A percentile compares a stretch with the other conserved stretches of the same genome.
Conservation (phyloP, 1,140 invertebrate species). For the fruit fly (Drosophila melanogaster) region DNA sequence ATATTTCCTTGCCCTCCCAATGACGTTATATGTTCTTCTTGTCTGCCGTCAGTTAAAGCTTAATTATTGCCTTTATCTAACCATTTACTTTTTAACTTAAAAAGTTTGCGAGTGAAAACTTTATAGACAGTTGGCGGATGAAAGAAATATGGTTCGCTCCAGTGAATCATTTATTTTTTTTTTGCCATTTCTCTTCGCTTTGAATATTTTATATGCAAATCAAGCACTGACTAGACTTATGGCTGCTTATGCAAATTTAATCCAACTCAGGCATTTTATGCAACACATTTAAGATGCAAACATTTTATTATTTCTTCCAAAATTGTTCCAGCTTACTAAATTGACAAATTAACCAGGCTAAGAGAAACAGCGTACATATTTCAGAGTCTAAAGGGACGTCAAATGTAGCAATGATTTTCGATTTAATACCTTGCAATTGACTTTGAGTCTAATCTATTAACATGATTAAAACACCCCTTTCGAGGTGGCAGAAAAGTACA, state of each 20-base stretch:
- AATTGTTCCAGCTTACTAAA: no score
- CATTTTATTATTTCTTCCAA: no score
- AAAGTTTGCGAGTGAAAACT: slow-evolving; percentile 32
- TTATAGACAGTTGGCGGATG: slow-evolving; percentile 37
- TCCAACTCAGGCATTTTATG: background rate
- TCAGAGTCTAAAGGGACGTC: no score
- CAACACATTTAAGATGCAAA: no score
- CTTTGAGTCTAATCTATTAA: slow-evolving; percentile 8
- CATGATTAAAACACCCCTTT: slow-evolving; percentile 14
- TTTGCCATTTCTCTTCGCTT: slow-evolving; percentile 7
- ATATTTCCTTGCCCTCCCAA: slow-evolving; percentile 28
- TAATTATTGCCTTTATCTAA: slow-evolving; percentile 55
- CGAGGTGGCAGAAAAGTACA: slow-evolving; percentile 3
- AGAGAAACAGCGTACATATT: no score
- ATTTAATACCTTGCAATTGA: background rate
- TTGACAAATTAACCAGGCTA: no score
- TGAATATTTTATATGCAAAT: slow-evolving; percentile 20
- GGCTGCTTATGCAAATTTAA: slow-evolving; percentile 19
- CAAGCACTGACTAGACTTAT: background rate
- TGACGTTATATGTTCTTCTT: slow-evolving; percentile 12
- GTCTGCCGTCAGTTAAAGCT: slow-evolving; percentile 46
- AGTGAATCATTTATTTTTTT: slow-evolving; percentile 23
- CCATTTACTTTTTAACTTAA: slow-evolving; percentile 30
- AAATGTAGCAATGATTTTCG: background rate
- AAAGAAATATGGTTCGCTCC: slow-evolving; percentile 26